Conservation (phyloP, 2,113 vertebrate genomes). For the Chitala chitala region DNA sequence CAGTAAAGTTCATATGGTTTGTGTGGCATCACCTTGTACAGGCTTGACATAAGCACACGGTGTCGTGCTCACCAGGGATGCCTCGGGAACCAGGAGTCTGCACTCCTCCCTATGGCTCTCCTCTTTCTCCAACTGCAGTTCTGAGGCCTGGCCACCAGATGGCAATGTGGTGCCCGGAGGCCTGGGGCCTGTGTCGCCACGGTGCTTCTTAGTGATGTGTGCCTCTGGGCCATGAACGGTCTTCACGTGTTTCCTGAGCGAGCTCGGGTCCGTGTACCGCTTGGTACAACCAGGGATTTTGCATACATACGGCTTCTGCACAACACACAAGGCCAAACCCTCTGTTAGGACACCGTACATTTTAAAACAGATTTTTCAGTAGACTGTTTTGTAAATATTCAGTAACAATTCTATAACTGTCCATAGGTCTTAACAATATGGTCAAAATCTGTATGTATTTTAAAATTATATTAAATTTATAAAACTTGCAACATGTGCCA, state of each 20-base stretch:
- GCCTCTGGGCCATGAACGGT: conserved; percentile 93
- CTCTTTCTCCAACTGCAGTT: conserved; percentile 79
- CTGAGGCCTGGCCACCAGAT: conserved; percentile 54
- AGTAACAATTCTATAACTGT: too few relatives aligned
- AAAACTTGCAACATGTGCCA: neutral
- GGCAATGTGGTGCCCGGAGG: conserved; percentile 52
- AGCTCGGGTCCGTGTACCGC: conserved; percentile 94
- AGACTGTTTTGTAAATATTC: neutral
- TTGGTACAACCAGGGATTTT: conserved; percentile 96
- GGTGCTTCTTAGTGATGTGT: conserved; percentile 92
- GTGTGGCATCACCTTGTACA: too few relatives aligned
- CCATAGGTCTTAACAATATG: too few relatives aligned
- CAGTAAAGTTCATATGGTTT: too few relatives aligned
- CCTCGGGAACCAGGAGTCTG: conserved; percentile 78
- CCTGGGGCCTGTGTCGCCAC: conserved; percentile 73
- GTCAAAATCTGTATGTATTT: too few relatives aligned
- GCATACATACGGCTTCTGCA: conserved; percentile 90
- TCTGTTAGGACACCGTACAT: neutral
- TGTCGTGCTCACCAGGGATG: conserved; percentile 64
- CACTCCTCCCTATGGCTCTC: conserved; percentile 75
- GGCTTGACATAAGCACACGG: too few relatives aligned
- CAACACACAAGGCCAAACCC: neutral
- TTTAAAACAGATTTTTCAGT: neutral
- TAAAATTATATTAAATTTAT: neutral
- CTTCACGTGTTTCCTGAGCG: conserved; percentile 90